Evolutionary conservation across 2,113 vertebrate genomes (phyloP).

Genomic region (Mesocricetus auratus): DNA sequence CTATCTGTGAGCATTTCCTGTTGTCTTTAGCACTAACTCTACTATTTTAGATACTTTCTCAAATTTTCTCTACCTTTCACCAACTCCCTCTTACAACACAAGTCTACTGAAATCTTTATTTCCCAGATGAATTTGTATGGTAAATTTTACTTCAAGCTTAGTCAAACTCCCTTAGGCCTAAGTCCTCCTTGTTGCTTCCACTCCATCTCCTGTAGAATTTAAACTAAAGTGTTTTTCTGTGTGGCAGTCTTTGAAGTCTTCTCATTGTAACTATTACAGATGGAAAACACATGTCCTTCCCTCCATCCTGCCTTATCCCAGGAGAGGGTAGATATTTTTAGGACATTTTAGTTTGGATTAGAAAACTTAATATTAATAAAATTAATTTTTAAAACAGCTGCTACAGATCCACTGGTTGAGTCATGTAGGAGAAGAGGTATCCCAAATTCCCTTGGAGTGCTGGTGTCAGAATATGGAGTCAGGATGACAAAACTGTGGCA

Average conservation of each 20-base stretch:
- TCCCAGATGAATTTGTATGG: background rate
- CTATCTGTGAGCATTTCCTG: background rate
- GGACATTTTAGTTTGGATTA: background rate
- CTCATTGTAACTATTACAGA: slow-evolving; percentile 43
- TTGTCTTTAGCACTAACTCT: background rate
- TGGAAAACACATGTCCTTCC: slow-evolving; percentile 35
- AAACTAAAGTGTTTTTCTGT: background rate
- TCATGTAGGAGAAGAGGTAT: background rate
- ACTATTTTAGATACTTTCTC: background rate
- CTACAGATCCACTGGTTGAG: background rate
- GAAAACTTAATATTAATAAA: background rate
- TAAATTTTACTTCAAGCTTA: background rate
- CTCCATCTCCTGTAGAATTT: background rate
- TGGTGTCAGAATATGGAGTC: background rate
- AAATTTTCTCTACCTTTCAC: background rate
- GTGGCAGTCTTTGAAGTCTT: background rate
- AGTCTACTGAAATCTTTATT: background rate
- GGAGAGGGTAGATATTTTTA: background rate
- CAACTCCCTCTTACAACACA: background rate
- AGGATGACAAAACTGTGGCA: background rate
- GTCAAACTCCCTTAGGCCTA: background rate
- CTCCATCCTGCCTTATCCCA: background rate
- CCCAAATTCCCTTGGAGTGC: background rate
- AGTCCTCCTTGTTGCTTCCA: background rate
- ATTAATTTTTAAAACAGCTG: background rate